phyloP scores from a whole-genome alignment of 2,888 invertebrate species.

The Conus canariensis region DNA sequence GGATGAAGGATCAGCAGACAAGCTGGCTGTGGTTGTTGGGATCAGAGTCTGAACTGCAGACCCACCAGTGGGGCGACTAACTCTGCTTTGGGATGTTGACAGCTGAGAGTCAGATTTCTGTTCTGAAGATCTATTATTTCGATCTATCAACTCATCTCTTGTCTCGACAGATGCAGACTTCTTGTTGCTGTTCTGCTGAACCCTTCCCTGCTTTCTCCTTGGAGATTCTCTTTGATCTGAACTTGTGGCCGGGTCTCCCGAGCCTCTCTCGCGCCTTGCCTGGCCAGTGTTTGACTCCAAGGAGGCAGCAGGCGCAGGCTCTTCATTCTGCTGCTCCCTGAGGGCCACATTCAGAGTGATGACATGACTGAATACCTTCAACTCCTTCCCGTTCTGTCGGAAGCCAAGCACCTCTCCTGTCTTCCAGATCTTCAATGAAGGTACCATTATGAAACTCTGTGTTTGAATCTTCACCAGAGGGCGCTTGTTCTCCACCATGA shows the following conservation, averaged over 20 bases:
- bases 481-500: not conserved
- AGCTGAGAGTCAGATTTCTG: not conserved
- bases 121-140: not conserved
- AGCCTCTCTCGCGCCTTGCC: not conserved
- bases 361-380: not conserved
- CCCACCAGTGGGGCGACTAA: not conserved
- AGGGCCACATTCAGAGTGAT: not conserved
- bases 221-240: not conserved
- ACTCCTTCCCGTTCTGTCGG: not conserved
- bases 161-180: not conserved
- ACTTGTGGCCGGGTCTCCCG: not conserved
- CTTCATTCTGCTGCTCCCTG: not conserved
- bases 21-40: not conserved
- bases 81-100: not conserved
- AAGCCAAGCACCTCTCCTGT: not conserved
- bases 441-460: not conserved
- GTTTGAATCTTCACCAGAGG: not conserved
- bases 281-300: no score
- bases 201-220: not conserved
- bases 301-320: not conserved
- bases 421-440: not conserved
- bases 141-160: not conserved
- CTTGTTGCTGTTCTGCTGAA: not conserved
- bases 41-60: not conserved
- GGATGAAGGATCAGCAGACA: not conserved